phyloP scores from a whole-genome alignment of 2,113 vertebrate genomes.

The Anoplopoma fimbria region DNA sequence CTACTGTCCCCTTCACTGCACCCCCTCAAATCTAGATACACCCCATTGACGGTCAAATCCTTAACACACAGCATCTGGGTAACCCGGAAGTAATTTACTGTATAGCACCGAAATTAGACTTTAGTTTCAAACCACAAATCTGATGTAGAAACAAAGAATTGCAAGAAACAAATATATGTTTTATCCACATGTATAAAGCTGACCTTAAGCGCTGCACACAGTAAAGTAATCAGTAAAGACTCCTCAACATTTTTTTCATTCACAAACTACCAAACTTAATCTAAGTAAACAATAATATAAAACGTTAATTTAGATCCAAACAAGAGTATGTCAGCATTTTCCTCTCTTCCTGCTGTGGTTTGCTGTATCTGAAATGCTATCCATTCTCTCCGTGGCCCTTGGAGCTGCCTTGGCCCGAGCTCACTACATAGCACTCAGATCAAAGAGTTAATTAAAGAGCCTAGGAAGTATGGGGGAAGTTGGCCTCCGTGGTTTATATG shows the following conservation, averaged over 20 bases:
- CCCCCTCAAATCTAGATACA: conserved; percentile 33
- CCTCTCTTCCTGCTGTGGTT: conserved; percentile 16
- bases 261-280: conserved; percentile 14
- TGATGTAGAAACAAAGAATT: conserved; percentile 10
- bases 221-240: not conserved
- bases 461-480: conserved; percentile 69
- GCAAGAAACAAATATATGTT: not conserved
- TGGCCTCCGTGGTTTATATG: conserved; percentile 69
- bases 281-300: conserved; percentile 33
- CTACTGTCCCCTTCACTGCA: conserved; percentile 53
- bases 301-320: conserved; percentile 23
- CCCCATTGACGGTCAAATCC: conserved; percentile 29
- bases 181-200: not conserved
- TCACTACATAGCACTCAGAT: conserved; percentile 60
- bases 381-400: conserved; percentile 45
- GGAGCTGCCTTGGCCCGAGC: conserved; percentile 53
- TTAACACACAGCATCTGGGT: conserved; percentile 3
- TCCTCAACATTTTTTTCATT: not conserved
- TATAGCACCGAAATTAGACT: conserved; percentile 4
- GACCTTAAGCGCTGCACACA: not conserved
- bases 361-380: conserved; percentile 43
- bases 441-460: conserved; percentile 77
- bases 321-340: conserved; percentile 28
- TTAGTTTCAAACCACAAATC: conserved; percentile 1
- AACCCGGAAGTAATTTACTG: conserved; percentile 22